Percentiles rank a stretch among this genome's conserved stretches.
phyloP scores from a whole-genome alignment of 1,140 invertebrate species.

The Diploscapter pachys region DNA sequence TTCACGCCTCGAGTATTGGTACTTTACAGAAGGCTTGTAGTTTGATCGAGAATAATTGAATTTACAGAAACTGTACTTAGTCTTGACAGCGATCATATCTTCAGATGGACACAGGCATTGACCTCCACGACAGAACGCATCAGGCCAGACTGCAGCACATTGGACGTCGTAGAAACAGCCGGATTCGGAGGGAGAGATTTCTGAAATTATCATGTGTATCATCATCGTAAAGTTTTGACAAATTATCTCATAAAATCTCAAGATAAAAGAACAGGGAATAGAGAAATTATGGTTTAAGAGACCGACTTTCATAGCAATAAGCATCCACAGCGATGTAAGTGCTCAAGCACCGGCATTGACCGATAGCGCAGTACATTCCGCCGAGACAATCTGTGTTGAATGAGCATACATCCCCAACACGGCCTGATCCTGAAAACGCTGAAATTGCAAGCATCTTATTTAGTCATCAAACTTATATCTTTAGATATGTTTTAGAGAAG shows the following conservation, averaged over 20 bases:
- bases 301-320: slow-evolving; percentile 42
- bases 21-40: no score
- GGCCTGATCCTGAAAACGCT: slow-evolving; percentile 23
- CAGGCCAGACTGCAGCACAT: slow-evolving; percentile 55
- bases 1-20: no score
- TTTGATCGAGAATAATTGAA: no score
- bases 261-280: no score
- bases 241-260: no score
- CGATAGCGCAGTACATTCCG: slow-evolving; percentile 39
- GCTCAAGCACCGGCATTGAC: slow-evolving; percentile 31
- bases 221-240: no score
- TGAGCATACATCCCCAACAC: slow-evolving; percentile 34
- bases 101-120: slow-evolving; percentile 46
- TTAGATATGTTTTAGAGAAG: no score
- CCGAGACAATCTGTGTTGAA: slow-evolving; percentile 42
- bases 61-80: slow-evolving; percentile 3
- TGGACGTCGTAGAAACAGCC: slow-evolving; percentile 55
- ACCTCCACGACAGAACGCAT: slow-evolving; percentile 44
- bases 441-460: no score
- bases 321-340: slow-evolving; percentile 37
- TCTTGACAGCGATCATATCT: slow-evolving; percentile 35
- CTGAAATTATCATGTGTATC: slow-evolving; percentile 29
- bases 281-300: not conserved
- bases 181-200: slow-evolving; percentile 54
- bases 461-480: no score